These are phyloP conservation scores for Bilobella aurantiaca DNA, from an alignment of 1,140 invertebrate species.

Conservation along the genomic window DNA sequence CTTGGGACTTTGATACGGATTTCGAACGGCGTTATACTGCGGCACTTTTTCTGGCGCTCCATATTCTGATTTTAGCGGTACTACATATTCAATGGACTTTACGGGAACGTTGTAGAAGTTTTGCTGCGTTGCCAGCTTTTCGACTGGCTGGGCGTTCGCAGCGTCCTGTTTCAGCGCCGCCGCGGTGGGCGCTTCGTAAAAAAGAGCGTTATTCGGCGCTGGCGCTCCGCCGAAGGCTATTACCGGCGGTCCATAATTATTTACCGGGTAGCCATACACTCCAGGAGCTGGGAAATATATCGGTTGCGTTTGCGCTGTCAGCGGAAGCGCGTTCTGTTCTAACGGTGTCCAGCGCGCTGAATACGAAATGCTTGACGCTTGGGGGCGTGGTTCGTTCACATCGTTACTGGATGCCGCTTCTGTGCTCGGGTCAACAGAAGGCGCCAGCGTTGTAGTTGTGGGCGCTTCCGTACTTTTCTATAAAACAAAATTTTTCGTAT, in stretches of 20 bases:
- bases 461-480: not conserved
- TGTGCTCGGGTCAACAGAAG: not conserved
- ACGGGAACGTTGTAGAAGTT: not conserved
- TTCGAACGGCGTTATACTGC: not conserved
- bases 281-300: not conserved
- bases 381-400: not conserved
- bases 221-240: not conserved
- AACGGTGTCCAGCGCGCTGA: not conserved
- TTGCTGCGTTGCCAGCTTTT: not conserved
- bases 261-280: constrained; percentile 1
- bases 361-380: not conserved
- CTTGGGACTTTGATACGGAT: not conserved
- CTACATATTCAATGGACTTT: not conserved
- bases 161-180: not conserved
- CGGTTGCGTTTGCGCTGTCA: not conserved
- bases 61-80: not conserved
- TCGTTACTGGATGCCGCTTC: not conserved
- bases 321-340: not conserved
- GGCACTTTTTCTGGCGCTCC: not conserved
- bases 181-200: not conserved
- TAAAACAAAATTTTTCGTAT: too few species aligned
- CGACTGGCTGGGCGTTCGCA: too few species aligned
- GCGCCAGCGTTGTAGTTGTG: not conserved
- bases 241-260: constrained; percentile 2
- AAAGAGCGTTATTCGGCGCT: not conserved